Evolutionary conservation across 2,888 invertebrate genomes (phyloP).

Genomic region (Trichogramma evanescens): DNA sequence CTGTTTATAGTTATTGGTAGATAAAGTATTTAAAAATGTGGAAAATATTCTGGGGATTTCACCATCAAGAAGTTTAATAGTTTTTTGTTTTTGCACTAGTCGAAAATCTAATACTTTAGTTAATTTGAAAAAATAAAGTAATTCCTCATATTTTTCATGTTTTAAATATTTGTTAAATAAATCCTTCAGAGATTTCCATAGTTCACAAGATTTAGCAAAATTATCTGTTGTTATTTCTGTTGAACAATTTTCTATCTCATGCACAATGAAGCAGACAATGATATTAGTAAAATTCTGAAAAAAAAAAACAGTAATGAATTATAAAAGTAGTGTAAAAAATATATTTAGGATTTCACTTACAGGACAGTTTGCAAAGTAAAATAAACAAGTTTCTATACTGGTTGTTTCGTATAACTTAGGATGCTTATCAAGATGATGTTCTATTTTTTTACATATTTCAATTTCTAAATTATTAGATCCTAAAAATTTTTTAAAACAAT

Average conservation of each 20-base stretch:
- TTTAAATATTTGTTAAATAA: slow-evolving; percentile 23
- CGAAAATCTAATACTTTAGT: slow-evolving; percentile 28
- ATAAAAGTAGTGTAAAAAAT: background rate
- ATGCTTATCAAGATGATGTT: slow-evolving; percentile 27
- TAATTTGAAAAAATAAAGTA: slow-evolving; percentile 27
- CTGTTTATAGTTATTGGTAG: slow-evolving; percentile 21
- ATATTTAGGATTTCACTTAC: slow-evolving; percentile 21
- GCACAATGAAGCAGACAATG: slow-evolving; percentile 31
- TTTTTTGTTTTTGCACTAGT: slow-evolving; percentile 24
- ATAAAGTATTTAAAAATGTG: slow-evolving; percentile 23
- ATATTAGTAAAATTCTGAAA: slow-evolving; percentile 33
- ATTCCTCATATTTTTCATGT: slow-evolving; percentile 25
- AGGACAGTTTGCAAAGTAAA: slow-evolving; percentile 29
- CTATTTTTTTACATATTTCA: slow-evolving; percentile 32
- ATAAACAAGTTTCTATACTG: slow-evolving; percentile 28
- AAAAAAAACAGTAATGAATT: slow-evolving; percentile 13
- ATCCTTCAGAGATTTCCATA: slow-evolving; percentile 32
- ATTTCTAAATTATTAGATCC: slow-evolving; percentile 26
- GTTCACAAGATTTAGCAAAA: slow-evolving; percentile 26
- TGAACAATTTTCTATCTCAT: slow-evolving; percentile 28
- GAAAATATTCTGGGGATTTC: slow-evolving; percentile 26
- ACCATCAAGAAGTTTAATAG: slow-evolving; percentile 25
- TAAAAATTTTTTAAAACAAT: slow-evolving; percentile 1
- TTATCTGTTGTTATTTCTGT: slow-evolving; percentile 9
- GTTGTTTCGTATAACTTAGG: slow-evolving; percentile 26